Conservation (phyloP, 2,113 vertebrate genomes). For the Gobius niger region DNA sequence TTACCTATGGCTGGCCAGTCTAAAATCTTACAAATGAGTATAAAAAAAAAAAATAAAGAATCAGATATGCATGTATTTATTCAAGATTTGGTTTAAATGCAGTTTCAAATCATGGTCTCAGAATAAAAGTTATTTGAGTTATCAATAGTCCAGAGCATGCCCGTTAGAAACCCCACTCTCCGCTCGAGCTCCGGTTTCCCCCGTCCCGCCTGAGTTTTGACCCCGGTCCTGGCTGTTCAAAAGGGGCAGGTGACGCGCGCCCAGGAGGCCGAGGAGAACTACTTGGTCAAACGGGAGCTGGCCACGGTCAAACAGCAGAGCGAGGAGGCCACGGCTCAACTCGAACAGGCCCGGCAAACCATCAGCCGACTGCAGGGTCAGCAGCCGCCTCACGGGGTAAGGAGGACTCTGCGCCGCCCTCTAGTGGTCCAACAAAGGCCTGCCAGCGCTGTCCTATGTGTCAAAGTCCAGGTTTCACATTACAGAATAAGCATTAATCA, state of each 20-base stretch:
- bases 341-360: slow-evolving; percentile 93
- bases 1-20: not conserved
- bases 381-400: slow-evolving; percentile 89
- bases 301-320: slow-evolving; percentile 96
- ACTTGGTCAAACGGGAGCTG: slow-evolving; percentile 99
- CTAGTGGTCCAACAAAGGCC: slow-evolving; percentile 11
- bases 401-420: slow-evolving; percentile 64
- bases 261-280: slow-evolving; percentile 99
- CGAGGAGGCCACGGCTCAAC: slow-evolving; percentile 91
- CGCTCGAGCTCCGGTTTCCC: slow-evolving; percentile 43
- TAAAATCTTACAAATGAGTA: not conserved
- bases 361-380: slow-evolving; percentile 89
- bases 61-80: slow-evolving; percentile 58
- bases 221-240: slow-evolving; percentile 77
- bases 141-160: slow-evolving; percentile 56
- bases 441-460: not conserved
- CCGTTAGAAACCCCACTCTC: slow-evolving; percentile 26
- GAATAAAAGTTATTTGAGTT: slow-evolving; percentile 18
- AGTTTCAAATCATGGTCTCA: slow-evolving; percentile 10
- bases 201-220: slow-evolving; percentile 55
- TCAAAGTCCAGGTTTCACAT: not conserved
- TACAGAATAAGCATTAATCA: not conserved
- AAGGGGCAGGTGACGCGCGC: slow-evolving; percentile 99
- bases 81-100: slow-evolving; percentile 4
- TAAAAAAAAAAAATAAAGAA: not conserved